A percentile compares a stretch with the other conserved stretches of the same genome.
These are phyloP conservation scores for Trachemys scripta DNA, from an alignment of 2,113 vertebrate species.

Conservation along the genomic window DNA sequence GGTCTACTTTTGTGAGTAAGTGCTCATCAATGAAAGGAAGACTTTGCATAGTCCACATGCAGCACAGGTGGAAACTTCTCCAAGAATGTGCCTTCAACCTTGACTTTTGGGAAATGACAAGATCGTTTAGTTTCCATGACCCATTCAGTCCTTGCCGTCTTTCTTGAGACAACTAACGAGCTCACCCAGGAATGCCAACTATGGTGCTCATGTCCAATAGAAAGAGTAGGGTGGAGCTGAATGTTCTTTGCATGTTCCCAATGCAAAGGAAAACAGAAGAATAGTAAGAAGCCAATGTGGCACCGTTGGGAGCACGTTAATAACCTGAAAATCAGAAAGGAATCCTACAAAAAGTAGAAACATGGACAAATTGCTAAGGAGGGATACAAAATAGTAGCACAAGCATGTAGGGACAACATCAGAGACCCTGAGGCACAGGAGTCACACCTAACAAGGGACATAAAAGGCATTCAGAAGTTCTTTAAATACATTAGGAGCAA, in stretches of 20 bases:
- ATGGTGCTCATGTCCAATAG: neutral
- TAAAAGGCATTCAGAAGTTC: no score
- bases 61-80: neutral
- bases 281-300: no score
- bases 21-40: rapidly evolving
- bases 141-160: neutral
- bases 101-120: neutral
- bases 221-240: neutral
- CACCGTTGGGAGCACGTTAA: no score
- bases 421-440: no score
- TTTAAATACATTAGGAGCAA: no score
- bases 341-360: no score
- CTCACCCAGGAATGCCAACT: neutral
- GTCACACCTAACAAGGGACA: no score
- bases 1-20: neutral
- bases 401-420: no score
- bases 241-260: neutral
- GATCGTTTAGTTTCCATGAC: neutral
- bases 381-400: no score
- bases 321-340: no score
- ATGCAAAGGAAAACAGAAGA: no score
- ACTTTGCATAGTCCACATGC: neutral
- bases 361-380: no score
- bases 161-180: neutral
- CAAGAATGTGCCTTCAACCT: neutral